Evolutionary conservation across 2,797 vertebrate species (phyloP).

Genomic region (Neosilurus hyrtlii): DNA sequence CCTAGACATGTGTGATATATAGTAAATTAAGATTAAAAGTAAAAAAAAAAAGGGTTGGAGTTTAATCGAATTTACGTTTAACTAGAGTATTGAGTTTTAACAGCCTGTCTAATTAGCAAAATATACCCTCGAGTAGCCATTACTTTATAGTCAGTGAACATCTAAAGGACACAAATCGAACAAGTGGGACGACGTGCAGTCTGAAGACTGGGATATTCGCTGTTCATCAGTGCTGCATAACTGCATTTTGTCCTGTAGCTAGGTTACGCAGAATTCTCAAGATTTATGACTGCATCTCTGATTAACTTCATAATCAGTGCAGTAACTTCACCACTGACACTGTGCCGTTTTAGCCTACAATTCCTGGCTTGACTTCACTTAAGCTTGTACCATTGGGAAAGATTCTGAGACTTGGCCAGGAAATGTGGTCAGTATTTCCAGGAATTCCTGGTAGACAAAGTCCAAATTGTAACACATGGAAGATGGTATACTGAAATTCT

Average conservation of each 20-base stretch:
- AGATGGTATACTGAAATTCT: too few species aligned
- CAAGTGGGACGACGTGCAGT: not conserved
- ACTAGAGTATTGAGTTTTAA: constrained; percentile 6
- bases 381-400: not conserved
- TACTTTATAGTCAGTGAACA: constrained; percentile 8
- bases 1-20: not conserved
- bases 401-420: not conserved
- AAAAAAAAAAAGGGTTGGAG: not conserved
- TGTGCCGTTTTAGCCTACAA: not conserved
- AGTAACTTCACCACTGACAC: not conserved
- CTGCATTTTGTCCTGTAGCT: not conserved
- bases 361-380: not conserved
- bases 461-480: too few species aligned
- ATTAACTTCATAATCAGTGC: not conserved
- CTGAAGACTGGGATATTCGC: not conserved
- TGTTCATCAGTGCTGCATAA: not conserved
- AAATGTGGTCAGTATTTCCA: too few species aligned
- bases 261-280: not conserved
- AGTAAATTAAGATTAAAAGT: constrained; percentile 15
- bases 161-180: not conserved
- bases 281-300: not conserved
- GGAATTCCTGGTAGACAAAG: too few species aligned
- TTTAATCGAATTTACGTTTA: constrained; percentile 7
- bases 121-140: not conserved
- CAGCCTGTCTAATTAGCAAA: not conserved